Evolutionary conservation across 1,140 invertebrate species (phyloP).

Genomic region (Pseudomyrmex sp.): DNA sequence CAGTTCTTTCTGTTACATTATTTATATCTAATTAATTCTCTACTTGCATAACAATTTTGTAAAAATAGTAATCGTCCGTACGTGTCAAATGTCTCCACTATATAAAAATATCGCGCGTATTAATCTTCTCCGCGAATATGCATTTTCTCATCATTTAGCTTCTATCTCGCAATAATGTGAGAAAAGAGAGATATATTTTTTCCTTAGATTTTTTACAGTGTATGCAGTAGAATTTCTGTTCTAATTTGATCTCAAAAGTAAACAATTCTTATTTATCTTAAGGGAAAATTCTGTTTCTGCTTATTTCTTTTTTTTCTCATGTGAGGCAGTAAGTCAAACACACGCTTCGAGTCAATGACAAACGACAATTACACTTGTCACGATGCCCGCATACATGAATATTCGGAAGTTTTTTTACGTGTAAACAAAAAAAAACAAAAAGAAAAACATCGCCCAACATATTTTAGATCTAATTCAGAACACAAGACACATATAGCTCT

Average conservation of each 20-base stretch:
- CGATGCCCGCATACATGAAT: no score
- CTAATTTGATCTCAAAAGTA: no score
- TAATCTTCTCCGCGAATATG: not conserved
- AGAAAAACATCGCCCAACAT: not conserved
- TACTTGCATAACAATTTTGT: not conserved
- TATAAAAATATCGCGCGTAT: not conserved
- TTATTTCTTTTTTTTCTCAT: no score
- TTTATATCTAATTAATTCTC: slow-evolving; percentile 13
- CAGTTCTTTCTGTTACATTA: slow-evolving; percentile 2
- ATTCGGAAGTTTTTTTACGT: no score
- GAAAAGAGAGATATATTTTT: not conserved
- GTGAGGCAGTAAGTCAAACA: no score
- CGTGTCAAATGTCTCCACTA: not conserved
- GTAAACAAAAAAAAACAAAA: not conserved
- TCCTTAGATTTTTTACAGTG: not conserved
- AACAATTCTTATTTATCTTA: not conserved
- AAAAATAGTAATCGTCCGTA: not conserved
- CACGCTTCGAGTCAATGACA: no score
- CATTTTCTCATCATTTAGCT: not conserved
- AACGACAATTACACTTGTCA: no score
- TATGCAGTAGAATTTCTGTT: no score
- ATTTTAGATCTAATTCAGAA: slow-evolving; percentile 23
- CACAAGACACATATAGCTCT: not conserved
- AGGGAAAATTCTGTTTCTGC: slow-evolving; percentile 23
- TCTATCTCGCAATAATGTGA: not conserved